Evolutionary conservation across 2,113 vertebrate species (phyloP).

Genomic region (Phrynocephalus versicolor): DNA sequence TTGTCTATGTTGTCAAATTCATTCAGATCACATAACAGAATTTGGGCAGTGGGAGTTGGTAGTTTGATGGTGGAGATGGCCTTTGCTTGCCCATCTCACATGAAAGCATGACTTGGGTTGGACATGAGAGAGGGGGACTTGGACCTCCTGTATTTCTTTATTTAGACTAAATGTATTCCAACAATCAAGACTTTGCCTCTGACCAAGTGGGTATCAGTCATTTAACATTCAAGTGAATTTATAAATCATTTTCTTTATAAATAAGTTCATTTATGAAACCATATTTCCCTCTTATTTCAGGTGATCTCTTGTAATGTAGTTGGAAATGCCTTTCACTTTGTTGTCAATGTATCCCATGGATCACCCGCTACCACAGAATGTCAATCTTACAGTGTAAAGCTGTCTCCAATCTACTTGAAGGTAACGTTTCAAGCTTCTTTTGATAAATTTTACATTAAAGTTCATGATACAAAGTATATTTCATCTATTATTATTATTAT

Average conservation of each 20-base stretch:
- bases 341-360: constrained; percentile 61
- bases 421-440: constrained; percentile 66
- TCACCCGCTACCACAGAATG: neutral
- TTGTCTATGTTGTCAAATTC: neutral
- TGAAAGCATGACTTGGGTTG: neutral
- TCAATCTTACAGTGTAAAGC: constrained; percentile 74
- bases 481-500: neutral
- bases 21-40: neutral
- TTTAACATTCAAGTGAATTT: neutral
- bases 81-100: neutral
- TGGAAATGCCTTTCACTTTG: constrained; percentile 83
- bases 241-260: neutral
- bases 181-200: accelerated
- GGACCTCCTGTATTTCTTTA: neutral
- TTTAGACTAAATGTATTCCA: neutral
- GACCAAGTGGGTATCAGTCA: neutral
- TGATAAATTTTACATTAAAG: neutral
- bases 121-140: neutral
- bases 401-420: constrained; percentile 87
- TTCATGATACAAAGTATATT: neutral
- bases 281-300: constrained; percentile 66
- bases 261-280: neutral
- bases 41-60: neutral
- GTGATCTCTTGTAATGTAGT: constrained; percentile 81
- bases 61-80: neutral